Evolutionary conservation across 2,888 invertebrate genomes (phyloP), one percentile per base, ranked within the genome.

Genomic region (Drosophila prostipennis): DNA sequence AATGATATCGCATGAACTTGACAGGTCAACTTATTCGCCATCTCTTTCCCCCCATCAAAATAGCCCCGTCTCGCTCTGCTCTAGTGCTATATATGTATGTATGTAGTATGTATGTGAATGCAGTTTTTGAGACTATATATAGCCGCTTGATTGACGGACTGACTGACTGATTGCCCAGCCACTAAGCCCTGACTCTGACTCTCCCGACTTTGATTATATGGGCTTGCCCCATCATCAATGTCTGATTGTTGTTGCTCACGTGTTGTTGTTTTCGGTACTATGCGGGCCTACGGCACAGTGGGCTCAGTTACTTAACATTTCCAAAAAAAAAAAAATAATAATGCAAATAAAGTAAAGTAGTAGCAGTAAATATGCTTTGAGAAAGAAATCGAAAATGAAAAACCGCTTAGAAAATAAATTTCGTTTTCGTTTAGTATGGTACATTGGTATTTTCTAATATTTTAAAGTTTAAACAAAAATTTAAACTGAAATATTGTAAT

Each of bases 141-240:
- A 46, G 57, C 54, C 49, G 56, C 59, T 37, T 65, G 65, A 70
- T 71, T 46, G 70, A 69, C 64, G 56, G 48, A 67, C 76, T 76
- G 81, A 72, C 64, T 64, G 64, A 64, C 51, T 64, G 64, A 71
- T 60, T 71, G 60, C 72, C 72, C 61, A 42, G 72, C 45, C 68
- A 68, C 68, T 68, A 37, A 70, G 61, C 37, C 55, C 34, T 60
- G 63, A 70, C 68, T 43, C 59, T 65, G 83, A 67, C 65, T 67
- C 69, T 74, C 68, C 48, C 53, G 49, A 19, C 52, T 70, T 55
- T 81, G 81, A 78, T 76, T 81, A 65, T 71, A 72, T 53, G 69
- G 71, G 71, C 71, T 70, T 52, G 71, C 71, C 46, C 58, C 71
- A 59, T 70, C 71, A 70, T 70, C 71, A 59, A 59, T 48, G 69